Conservation (phyloP, 2,888 invertebrate genomes). For the Andrena bicolor region DNA sequence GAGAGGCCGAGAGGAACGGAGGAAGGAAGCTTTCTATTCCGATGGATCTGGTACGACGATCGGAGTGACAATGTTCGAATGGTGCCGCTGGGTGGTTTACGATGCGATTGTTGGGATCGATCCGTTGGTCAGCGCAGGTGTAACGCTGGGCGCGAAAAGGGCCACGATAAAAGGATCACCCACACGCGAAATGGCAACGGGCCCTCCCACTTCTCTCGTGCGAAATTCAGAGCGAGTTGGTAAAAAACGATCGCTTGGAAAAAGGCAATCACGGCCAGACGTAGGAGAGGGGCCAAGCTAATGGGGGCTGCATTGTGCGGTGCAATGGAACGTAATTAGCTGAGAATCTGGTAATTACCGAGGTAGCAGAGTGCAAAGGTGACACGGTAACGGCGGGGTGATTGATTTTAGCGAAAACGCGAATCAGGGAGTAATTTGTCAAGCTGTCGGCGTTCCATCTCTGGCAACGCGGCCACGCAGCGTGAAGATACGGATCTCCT, state of each 20-base stretch:
- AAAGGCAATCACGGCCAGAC: conserved; percentile 26
- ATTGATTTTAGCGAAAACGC: conserved; percentile 85
- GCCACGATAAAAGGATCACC: too few relatives aligned
- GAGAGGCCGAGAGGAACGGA: not conserved
- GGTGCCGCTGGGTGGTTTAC: too few relatives aligned
- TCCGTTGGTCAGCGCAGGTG: too few relatives aligned
- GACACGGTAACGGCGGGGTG: conserved; percentile 77
- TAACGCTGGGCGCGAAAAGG: too few relatives aligned
- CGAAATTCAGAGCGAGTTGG: not conserved
- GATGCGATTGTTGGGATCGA: too few relatives aligned
- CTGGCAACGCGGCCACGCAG: conserved; percentile 69
- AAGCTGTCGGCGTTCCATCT: conserved; percentile 83
- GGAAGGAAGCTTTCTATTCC: not conserved
- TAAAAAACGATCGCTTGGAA: conserved; percentile 11
- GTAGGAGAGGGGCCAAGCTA: conserved; percentile 29
- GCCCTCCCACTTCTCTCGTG: not conserved
- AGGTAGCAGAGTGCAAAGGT: conserved; percentile 73
- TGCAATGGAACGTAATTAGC: conserved; percentile 63
- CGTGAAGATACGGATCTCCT: conserved; percentile 75
- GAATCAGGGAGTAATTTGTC: conserved; percentile 84
- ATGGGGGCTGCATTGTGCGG: conserved; percentile 48
- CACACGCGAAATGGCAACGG: not conserved
- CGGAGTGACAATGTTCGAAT: too few relatives aligned
- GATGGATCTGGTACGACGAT: not conserved
- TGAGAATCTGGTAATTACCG: conserved; percentile 73